Conservation (phyloP, 2,113 vertebrate genomes). For the Atherinomorus stipes region DNA sequence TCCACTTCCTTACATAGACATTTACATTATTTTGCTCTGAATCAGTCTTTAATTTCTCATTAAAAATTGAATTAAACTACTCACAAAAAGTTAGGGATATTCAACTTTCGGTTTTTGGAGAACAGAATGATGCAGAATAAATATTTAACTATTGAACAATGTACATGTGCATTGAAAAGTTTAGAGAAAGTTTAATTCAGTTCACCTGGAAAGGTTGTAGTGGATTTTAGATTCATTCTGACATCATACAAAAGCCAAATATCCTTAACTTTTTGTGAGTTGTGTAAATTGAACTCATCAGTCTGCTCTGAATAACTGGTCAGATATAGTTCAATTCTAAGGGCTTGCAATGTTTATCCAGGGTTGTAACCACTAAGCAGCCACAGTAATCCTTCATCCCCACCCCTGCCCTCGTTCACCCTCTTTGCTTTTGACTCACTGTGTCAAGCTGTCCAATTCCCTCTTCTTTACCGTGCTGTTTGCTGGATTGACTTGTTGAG, state of each 20-base stretch:
- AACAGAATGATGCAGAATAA: too few species aligned
- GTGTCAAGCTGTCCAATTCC: conserved; percentile 41
- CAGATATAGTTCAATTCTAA: conserved; percentile 44
- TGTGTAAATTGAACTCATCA: too few species aligned
- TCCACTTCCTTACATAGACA: neutral
- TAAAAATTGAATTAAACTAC: conserved; percentile 13
- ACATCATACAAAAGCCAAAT: too few species aligned
- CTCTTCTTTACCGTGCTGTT: conserved; percentile 27
- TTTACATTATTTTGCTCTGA: neutral
- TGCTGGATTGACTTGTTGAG: conserved; percentile 51
- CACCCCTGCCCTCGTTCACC: conserved; percentile 39
- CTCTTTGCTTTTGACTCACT: conserved; percentile 47
- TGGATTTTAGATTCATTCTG: too few species aligned
- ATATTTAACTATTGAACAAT: too few species aligned
- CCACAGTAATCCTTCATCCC: conserved; percentile 50
- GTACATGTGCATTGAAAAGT: too few species aligned
- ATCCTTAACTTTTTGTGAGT: too few species aligned
- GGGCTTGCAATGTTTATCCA: conserved; percentile 43
- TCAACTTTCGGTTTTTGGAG: too few species aligned
- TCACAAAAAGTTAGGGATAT: too few species aligned
- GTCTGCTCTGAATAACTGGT: conserved; percentile 37
- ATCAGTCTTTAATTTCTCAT: neutral
- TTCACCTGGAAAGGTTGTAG: too few species aligned
- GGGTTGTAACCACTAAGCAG: conserved; percentile 46
- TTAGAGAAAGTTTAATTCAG: too few species aligned